Base-by-base conservation (phyloP, 2,888 invertebrate species). In the Drosophila colorata region DNA sequence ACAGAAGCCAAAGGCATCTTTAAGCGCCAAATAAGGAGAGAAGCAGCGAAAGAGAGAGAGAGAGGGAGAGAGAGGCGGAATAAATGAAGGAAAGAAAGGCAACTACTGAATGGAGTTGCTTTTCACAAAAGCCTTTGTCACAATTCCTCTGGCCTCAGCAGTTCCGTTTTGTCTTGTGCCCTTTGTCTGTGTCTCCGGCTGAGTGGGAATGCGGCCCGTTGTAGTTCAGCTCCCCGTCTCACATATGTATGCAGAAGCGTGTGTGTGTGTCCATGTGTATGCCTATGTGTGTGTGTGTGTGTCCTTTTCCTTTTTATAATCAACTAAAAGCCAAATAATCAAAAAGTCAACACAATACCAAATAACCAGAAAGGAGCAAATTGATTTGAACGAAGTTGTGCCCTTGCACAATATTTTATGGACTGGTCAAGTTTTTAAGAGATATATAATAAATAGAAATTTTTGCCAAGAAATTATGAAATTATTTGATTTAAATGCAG, bases 261-360 rank as follows among this genome's bases (percentile, higher is more conserved):
- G 13, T 55, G 37, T 49, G 47, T 33, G 1, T 33, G 33, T 11
- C 11, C 44, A 11, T 55, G 33, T 49, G 47, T 33, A 1, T 33
- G 33, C 31, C 11, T 47, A 11, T 55, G 33, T 49, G 44, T 43
- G 8, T 13, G 25, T 38, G 20, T 60, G 35, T 52, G 44, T 60
- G 57, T 52, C 37, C 40, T 38, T 52, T 69, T 60, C 61, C 64
- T 63, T 69, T 64, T 78, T 77, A 85, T 84, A 85, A 85, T 85
- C 83, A 84, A 83, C 83, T 81, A 85, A 84, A 83, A 84, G 86
- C 79, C 81, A 86, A 83, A 83, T 85, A 83, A 82, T 80, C 82
- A 82, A 55, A 82, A 77, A 80, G 85, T 72, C 80, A 79, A 68
- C 80, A 85, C 70, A 85, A 82, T 72, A 48, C 69, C n/a, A 23